Percentiles rank a stretch among this genome's conserved stretches.
Evolutionary conservation across 2,797 vertebrate species (phyloP).

Genomic region (Mycteria americana): DNA sequence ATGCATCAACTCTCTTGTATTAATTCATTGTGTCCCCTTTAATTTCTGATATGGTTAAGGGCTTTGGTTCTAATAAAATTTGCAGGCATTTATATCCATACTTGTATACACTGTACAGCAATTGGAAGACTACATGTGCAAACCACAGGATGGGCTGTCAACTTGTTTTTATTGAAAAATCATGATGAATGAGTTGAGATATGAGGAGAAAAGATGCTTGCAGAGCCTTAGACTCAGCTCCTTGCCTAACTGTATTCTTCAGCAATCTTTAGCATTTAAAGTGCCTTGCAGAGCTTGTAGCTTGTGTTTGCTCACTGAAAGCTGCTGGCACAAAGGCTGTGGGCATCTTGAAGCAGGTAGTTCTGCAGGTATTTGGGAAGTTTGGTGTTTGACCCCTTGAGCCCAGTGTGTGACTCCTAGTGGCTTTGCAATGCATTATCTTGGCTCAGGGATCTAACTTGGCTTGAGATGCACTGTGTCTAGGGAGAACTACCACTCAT

Average conservation of each 20-base stretch:
- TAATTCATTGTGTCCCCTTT: not conserved
- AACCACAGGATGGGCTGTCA: not conserved
- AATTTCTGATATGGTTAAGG: not conserved
- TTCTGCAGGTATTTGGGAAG: not conserved
- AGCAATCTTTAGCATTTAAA: not conserved
- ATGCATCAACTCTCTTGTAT: not conserved
- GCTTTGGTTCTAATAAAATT: slow-evolving; percentile 31
- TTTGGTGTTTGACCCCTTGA: not conserved
- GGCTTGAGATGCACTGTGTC: not conserved
- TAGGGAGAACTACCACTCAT: not conserved
- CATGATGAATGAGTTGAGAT: not conserved
- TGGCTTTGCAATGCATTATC: not conserved
- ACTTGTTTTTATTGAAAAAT: not conserved
- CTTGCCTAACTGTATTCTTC: not conserved
- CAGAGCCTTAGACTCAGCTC: not conserved
- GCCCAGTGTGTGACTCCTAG: not conserved
- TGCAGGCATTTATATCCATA: not conserved
- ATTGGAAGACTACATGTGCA: not conserved
- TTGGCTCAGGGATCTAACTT: not conserved
- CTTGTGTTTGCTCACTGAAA: not conserved
- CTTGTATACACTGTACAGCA: not conserved
- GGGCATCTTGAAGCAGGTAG: not conserved
- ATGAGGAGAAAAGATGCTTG: not conserved
- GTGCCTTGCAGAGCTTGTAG: not conserved
- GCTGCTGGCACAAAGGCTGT: not conserved